Evolutionary conservation across 1,140 invertebrate genomes (phyloP).

Genomic region (Caerostris extrusa): DNA sequence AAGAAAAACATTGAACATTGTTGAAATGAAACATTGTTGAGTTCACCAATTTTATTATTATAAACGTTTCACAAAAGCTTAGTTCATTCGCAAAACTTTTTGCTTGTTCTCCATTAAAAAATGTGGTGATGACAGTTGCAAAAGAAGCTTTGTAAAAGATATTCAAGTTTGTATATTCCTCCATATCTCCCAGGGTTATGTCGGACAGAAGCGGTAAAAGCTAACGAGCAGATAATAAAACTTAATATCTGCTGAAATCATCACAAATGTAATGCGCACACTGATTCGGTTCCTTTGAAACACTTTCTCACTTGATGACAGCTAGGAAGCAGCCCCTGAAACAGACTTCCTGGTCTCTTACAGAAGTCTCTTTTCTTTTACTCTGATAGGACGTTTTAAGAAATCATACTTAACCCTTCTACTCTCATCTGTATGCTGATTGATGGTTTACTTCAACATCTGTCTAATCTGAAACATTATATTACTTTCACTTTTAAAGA

Average conservation of each 20-base stretch:
- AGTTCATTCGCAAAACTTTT: no score
- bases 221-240: neutral
- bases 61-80: no score
- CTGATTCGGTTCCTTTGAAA: neutral
- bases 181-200: neutral
- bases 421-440: neutral
- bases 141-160: neutral
- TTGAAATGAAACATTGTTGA: no score
- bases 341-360: neutral
- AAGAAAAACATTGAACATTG: no score
- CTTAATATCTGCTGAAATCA: constrained; percentile 1
- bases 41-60: no score
- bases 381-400: neutral
- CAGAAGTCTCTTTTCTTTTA: neutral
- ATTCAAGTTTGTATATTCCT: neutral
- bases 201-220: neutral
- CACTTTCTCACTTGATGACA: neutral
- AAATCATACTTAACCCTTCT: neutral
- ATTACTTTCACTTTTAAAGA: neutral
- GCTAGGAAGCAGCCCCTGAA: neutral
- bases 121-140: neutral
- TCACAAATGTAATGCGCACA: neutral
- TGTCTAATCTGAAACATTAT: neutral
- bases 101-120: neutral
- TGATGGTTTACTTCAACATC: neutral